These are phyloP conservation scores for Maniola hyperantus DNA, from an alignment of 2,888 invertebrate genomes.

Conservation along the genomic window DNA sequence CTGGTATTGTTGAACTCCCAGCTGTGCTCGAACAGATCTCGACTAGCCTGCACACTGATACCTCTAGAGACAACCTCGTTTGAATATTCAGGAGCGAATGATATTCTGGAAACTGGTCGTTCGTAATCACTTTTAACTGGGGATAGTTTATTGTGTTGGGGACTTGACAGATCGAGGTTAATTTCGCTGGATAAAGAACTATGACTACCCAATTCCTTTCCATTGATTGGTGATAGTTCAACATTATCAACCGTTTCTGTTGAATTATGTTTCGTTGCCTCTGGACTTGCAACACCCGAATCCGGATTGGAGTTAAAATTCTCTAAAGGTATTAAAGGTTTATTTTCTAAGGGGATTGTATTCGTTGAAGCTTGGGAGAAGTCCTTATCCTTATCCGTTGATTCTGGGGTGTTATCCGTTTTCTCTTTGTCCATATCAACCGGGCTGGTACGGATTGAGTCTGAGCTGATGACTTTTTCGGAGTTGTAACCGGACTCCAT, in stretches of 20 bases:
- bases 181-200: slow-evolving; percentile 81
- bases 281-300: slow-evolving; percentile 82
- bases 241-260: slow-evolving; percentile 78
- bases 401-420: slow-evolving; percentile 81
- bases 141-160: slow-evolving; percentile 65
- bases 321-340: slow-evolving; percentile 67
- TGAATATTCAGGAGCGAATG: slow-evolving; percentile 67
- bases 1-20: slow-evolving; percentile 68
- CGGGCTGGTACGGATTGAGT: slow-evolving; percentile 75
- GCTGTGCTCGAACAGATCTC: slow-evolving; percentile 65
- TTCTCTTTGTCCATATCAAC: slow-evolving; percentile 80
- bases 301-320: slow-evolving; percentile 73
- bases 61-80: slow-evolving; percentile 72
- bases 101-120: slow-evolving; percentile 61
- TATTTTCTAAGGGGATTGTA: slow-evolving; percentile 66
- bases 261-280: slow-evolving; percentile 81
- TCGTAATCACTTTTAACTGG: slow-evolving; percentile 66
- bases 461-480: slow-evolving; percentile 72
- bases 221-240: slow-evolving; percentile 66
- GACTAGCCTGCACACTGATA: slow-evolving; percentile 68
- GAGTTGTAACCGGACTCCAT: slow-evolving; percentile 88
- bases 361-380: slow-evolving; percentile 71
- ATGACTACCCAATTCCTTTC: slow-evolving; percentile 73
- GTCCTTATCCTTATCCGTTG: slow-evolving; percentile 80
- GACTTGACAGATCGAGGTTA: slow-evolving; percentile 81